Conservation (phyloP, 1,140 invertebrate genomes). For the Trachymyrmex septentrionalis region DNA sequence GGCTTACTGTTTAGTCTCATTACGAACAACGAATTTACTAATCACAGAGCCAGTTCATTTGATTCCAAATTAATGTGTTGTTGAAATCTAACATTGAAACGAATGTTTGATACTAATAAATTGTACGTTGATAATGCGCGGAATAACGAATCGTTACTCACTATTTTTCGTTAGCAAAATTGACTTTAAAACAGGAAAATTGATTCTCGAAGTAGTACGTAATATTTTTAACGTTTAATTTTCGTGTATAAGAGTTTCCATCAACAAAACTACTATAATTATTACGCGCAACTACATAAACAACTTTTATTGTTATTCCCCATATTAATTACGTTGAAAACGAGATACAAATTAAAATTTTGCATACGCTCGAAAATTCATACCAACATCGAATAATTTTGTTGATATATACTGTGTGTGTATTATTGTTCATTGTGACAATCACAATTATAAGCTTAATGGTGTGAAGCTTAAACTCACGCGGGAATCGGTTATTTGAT, state of each 20-base stretch:
- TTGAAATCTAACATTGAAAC: constrained; percentile 35
- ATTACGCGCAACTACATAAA: not conserved
- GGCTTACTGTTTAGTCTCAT: constrained; percentile 36
- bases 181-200: not conserved
- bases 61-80: constrained; percentile 7
- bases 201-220: not conserved
- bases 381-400: constrained; percentile 7
- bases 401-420: not conserved
- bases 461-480: constrained; percentile 30
- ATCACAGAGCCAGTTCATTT: constrained; percentile 10
- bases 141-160: not conserved
- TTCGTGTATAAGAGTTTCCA: not conserved
- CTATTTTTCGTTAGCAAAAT: not conserved
- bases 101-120: not conserved
- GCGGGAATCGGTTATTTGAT: constrained; percentile 29
- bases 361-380: not conserved
- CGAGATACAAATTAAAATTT: constrained; percentile 28
- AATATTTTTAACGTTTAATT: not conserved
- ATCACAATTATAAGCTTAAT: constrained; percentile 37
- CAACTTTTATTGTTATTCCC: not conserved
- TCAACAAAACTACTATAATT: not conserved
- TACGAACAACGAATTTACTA: constrained; percentile 34
- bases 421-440: constrained; percentile 30
- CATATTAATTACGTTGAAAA: constrained; percentile 5
- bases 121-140: not conserved